phyloP scores from a whole-genome alignment of 2,113 vertebrate species.

The Asarcornis scutulata region DNA sequence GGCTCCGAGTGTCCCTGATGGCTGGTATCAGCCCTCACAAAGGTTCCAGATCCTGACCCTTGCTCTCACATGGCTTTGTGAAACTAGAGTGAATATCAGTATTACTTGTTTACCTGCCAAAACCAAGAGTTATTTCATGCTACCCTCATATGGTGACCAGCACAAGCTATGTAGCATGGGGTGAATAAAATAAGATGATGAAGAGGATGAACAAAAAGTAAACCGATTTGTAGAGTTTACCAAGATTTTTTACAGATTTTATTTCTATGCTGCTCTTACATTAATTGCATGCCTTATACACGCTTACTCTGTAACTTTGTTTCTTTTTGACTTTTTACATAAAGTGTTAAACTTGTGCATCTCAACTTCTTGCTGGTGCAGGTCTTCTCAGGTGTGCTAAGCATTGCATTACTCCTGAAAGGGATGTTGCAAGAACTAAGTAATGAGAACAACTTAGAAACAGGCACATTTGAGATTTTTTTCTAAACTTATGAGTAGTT shows the following conservation, averaged over 20 bases:
- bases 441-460: not conserved
- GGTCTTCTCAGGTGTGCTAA: not conserved
- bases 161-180: rapidly evolving
- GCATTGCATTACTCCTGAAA: not conserved
- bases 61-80: not conserved
- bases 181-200: rapidly evolving
- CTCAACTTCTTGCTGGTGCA: not conserved
- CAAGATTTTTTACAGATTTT: rapidly evolving
- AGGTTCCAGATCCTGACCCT: not conserved
- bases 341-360: not conserved
- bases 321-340: not conserved
- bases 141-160: not conserved
- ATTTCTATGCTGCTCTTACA: not conserved
- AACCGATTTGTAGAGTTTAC: not conserved
- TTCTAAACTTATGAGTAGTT: not conserved
- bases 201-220: not conserved
- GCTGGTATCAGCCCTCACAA: not conserved
- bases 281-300: not conserved
- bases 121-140: not conserved
- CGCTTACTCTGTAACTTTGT: not conserved
- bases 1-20: rapidly evolving
- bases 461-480: not conserved
- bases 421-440: not conserved
- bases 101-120: not conserved
- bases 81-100: not conserved